A percentile compares a stretch with the other conserved stretches of the same genome.
phyloP scores from a whole-genome alignment of 2,113 vertebrate species.

The Lamprologus tigripictilis region DNA sequence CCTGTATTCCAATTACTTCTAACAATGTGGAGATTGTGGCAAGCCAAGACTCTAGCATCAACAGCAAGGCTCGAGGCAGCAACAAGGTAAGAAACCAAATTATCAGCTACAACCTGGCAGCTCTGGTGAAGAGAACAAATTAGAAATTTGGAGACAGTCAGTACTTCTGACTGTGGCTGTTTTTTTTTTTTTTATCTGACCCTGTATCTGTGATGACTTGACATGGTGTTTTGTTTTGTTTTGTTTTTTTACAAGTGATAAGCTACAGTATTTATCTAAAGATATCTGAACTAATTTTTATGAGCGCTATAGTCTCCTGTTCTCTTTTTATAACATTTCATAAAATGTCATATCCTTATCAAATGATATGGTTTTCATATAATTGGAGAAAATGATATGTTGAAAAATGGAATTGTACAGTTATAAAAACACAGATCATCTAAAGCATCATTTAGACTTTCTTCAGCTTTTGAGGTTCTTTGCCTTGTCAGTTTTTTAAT shows the following conservation, averaged over 20 bases:
- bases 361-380: not conserved
- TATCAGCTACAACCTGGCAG: not conserved
- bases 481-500: not conserved
- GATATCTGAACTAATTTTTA: not conserved
- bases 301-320: not conserved
- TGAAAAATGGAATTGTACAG: not conserved
- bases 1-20: conserved; percentile 82
- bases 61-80: conserved; percentile 94
- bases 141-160: not conserved
- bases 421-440: not conserved
- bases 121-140: not conserved
- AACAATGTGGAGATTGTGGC: conserved; percentile 94
- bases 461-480: not conserved
- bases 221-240: rapidly evolving
- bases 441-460: not conserved
- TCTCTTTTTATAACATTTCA: not conserved
- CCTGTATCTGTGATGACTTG: not conserved
- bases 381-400: not conserved
- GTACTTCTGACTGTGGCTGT: not conserved
- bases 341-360: not conserved
- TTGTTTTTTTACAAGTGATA: not conserved
- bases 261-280: not conserved
- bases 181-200: not conserved
- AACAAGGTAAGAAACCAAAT: conserved; percentile 80
- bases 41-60: conserved; percentile 96